These are phyloP conservation scores for Xenopus borealis DNA, from an alignment of 2,113 vertebrate genomes.

Conservation along the genomic window DNA sequence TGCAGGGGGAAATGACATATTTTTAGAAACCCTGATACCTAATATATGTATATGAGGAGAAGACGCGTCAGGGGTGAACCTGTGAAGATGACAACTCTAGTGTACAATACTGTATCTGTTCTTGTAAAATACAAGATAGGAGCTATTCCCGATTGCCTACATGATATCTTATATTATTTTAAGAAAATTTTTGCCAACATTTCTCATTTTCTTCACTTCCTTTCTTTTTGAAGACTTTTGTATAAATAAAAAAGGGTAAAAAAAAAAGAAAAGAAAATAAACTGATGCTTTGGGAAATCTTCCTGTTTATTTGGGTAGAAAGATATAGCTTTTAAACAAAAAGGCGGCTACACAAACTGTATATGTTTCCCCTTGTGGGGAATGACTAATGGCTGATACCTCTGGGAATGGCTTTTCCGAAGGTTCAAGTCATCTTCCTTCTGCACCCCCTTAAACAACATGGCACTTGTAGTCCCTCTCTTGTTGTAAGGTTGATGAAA, in stretches of 20 bases:
- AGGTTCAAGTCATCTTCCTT: slow-evolving; percentile 15
- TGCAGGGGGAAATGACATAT: slow-evolving; percentile 47
- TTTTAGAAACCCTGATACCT: slow-evolving; percentile 46
- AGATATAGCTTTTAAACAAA: not conserved
- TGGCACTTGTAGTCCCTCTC: slow-evolving; percentile 58
- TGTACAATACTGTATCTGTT: no score
- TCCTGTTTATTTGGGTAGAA: slow-evolving; percentile 6
- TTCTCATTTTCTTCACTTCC: no score
- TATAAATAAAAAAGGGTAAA: no score
- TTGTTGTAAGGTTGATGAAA: slow-evolving; percentile 57
- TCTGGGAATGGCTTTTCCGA: slow-evolving; percentile 1
- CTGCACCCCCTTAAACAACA: slow-evolving; percentile 52
- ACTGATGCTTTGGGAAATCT: not conserved
- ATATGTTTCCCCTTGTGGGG: slow-evolving; percentile 6
- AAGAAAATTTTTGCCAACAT: no score
- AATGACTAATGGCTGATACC: slow-evolving; percentile 25
- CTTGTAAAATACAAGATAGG: no score
- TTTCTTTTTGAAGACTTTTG: no score
- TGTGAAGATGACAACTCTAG: no score
- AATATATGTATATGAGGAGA: slow-evolving; percentile 28
- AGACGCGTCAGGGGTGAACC: no score
- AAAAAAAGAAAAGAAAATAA: no score
- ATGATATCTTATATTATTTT: no score
- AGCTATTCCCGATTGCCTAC: no score
- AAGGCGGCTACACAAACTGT: not conserved